Evolutionary conservation across 2,888 invertebrate genomes (phyloP), one percentile per base, ranked within the genome.

Genomic region (Ophion obscuratus): DNA sequence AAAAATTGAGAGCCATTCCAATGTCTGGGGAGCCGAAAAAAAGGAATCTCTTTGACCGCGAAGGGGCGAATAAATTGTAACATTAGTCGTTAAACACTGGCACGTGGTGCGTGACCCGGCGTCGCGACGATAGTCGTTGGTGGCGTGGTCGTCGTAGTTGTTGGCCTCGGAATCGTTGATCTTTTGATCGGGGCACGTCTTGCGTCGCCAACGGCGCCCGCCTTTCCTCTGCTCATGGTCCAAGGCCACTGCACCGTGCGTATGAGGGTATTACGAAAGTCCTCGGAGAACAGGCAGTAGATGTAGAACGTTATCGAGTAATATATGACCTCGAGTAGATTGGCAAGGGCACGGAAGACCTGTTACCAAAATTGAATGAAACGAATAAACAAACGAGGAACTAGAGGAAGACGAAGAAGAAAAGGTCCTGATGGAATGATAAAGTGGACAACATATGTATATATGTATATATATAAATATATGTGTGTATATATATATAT

Each of bases 221-320:
- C 76, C 20, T 84, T 89, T 5, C 88, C 88, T 68, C 76, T 88
- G 70, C 76, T 66, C 79, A 89, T 90, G 14, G 90, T 85, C 94
- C 95, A 95, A 1, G 95, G 95, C 95, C 96, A 95, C 86, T 95
- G 95, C 86, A 96, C 93, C n/a, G 96, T 96, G 47, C 96, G 95
- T 87, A 96, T 93, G 87, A 96, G 94, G 0, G 97, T 97, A 90
- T 96, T 96, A 57, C 97, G 95, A 93, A 97, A 97, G 91, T 97
- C 97, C 90, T 97, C 96, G 88, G 97, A 97, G 93, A 97, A 97
- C 84, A 97, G 95, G 92, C 97, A 97, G 94, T 97, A 97, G 85
- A 97, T 96, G 93, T 97, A 97, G 94, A 97, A 97, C 59, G 97
- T 97, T 87, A 97, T 96, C 53, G 97, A 97, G 93, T 97, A 97